A percentile compares a stretch with the other conserved stretches of the same genome.
phyloP scores from a whole-genome alignment of 2,888 invertebrate species.

The Bibio marci region DNA sequence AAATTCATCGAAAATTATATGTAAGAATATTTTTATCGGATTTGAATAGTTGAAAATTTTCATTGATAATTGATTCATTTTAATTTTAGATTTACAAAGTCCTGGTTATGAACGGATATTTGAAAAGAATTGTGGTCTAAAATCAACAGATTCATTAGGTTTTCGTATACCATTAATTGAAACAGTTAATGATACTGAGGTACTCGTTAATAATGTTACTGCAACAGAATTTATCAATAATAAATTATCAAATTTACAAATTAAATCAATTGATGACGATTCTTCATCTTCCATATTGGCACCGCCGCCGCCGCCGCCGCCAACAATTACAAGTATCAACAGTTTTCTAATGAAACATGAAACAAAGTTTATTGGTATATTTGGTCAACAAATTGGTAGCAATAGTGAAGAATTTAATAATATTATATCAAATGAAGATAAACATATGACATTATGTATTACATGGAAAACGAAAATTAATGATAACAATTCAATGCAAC shows the following conservation, averaged over 20 bases:
- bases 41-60: not conserved
- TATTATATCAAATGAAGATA: conserved; percentile 19
- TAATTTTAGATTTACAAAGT: conserved; percentile 6
- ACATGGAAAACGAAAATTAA: conserved; percentile 23
- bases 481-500: conserved; percentile 16
- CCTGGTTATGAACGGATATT: conserved; percentile 6
- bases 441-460: conserved; percentile 23
- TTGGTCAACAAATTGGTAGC: conserved; percentile 9
- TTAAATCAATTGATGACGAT: conserved; percentile 16
- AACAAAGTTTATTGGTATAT: conserved; percentile 22
- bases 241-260: conserved; percentile 18
- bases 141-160: conserved; percentile 22
- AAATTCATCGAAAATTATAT: conserved; percentile 17
- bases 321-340: conserved; percentile 18
- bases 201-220: not conserved
- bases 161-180: conserved; percentile 22
- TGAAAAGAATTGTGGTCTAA: conserved; percentile 17
- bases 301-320: conserved; percentile 10
- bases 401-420: conserved; percentile 27
- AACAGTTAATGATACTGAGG: not conserved
- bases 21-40: conserved; percentile 15
- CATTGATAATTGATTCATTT: conserved; percentile 1
- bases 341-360: conserved; percentile 27
- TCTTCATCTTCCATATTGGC: not conserved
- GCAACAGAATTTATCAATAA: conserved; percentile 10